Evolutionary conservation across 1,140 invertebrate species (phyloP).

Genomic region (Aleiodes sp.): DNA sequence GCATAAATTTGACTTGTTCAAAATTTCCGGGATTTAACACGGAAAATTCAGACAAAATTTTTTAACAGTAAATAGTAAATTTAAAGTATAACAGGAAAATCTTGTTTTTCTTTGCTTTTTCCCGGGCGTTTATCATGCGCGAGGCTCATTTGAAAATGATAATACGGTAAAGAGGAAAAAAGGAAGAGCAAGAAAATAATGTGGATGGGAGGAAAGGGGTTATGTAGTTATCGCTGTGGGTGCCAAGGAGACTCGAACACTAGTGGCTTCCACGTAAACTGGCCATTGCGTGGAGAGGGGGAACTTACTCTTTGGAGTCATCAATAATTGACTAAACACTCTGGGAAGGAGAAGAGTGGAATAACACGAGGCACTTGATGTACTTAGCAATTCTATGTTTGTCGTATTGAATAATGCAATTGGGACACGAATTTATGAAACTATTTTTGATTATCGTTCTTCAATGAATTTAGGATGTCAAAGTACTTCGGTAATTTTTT

Average conservation of each 20-base stretch:
- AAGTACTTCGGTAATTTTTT: no score
- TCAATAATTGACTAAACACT: constrained; percentile 33
- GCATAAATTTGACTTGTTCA: background rate
- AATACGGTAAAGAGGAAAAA: constrained; percentile 22
- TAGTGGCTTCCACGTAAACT: constrained; percentile 49
- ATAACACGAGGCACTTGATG: background rate
- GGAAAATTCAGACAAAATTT: no score
- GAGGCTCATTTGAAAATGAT: constrained; percentile 9
- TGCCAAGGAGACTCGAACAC: constrained; percentile 48
- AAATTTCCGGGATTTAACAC: no score
- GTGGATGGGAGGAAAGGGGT: constrained; percentile 18
- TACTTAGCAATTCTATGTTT: background rate
- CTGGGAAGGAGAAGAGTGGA: background rate
- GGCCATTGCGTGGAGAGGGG: constrained; percentile 27
- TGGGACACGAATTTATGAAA: no score
- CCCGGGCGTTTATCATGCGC: background rate
- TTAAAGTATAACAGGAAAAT: background rate
- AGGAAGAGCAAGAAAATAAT: constrained; percentile 14
- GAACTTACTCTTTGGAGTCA: background rate
- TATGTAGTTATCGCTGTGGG: constrained; percentile 32
- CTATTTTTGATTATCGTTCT: no score
- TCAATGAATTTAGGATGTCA: no score
- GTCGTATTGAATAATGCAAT: background rate
- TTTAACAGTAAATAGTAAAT: background rate
- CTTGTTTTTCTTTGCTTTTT: background rate